Conservation (phyloP, 2,888 invertebrate species). For the Malacosoma neustria region DNA sequence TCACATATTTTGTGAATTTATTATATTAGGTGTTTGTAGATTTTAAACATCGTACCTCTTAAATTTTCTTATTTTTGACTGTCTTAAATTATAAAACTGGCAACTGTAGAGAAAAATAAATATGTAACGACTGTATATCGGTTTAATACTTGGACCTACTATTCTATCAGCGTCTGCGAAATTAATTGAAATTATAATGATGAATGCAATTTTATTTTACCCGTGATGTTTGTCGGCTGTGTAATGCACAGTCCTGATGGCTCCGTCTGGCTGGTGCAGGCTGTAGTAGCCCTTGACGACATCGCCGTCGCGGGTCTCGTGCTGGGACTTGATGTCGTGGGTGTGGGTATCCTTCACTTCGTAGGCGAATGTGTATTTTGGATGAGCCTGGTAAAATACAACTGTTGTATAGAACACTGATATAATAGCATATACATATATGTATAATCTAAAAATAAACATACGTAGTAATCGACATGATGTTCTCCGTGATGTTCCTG, state of each 20-base stretch:
- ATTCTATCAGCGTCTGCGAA: no score
- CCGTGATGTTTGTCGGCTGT: slow-evolving; percentile 59
- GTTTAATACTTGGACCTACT: no score
- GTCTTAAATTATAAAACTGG: no score
- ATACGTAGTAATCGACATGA: slow-evolving; percentile 1
- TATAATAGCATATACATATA: neutral
- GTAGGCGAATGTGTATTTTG: slow-evolving; percentile 45
- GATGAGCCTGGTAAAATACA: slow-evolving; percentile 34
- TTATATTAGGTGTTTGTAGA: no score
- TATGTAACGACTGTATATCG: no score
- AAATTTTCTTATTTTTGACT: no score
- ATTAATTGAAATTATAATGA: no score
- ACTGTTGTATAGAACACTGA: neutral
- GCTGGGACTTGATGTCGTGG: slow-evolving; percentile 63
- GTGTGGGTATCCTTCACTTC: slow-evolving; percentile 60
- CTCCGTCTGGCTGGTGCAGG: slow-evolving; percentile 69
- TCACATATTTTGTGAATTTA: no score
- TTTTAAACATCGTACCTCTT: no score
- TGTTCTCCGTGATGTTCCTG: neutral
- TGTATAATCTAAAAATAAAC: neutral
- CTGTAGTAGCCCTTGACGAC: slow-evolving; percentile 63
- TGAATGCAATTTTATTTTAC: no score
- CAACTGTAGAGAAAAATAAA: no score
- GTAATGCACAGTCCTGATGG: slow-evolving; percentile 66
- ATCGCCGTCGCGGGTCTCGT: slow-evolving; percentile 60